phyloP scores from a whole-genome alignment of 2,113 vertebrate species.

The Proteles cristata region DNA sequence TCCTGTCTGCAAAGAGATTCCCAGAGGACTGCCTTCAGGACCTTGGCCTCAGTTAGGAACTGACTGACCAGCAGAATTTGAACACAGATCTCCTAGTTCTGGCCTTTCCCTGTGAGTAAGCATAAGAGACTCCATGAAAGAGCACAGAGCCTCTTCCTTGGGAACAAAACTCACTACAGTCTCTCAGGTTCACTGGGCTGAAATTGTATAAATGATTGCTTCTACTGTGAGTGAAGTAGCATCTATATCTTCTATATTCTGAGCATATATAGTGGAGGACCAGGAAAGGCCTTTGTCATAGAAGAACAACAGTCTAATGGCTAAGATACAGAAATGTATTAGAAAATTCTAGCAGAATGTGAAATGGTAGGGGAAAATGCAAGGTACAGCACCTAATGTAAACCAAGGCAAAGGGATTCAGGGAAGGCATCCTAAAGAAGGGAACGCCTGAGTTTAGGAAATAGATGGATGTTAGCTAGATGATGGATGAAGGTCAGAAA shows the following conservation, averaged over 20 bases:
- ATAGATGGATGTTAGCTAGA: neutral
- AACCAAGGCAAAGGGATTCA: neutral
- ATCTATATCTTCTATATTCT: neutral
- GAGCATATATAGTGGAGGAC: too few relatives aligned
- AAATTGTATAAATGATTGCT: neutral
- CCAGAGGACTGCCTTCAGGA: constrained; percentile 10
- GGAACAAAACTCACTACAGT: neutral
- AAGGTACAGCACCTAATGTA: neutral
- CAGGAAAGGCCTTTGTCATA: neutral
- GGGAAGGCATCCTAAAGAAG: neutral
- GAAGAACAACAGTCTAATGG: neutral
- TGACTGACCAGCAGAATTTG: constrained; percentile 38
- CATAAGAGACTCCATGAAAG: neutral
- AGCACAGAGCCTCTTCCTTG: neutral
- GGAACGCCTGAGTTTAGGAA: neutral
- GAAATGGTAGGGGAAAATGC: neutral
- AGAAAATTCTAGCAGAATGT: neutral
- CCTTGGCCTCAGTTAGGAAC: neutral
- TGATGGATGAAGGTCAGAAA: neutral
- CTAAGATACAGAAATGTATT: neutral
- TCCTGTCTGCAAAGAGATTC: constrained; percentile 46
- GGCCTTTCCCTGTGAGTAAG: neutral
- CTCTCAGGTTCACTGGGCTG: neutral
- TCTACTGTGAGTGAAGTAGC: neutral
- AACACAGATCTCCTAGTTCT: neutral